These are phyloP conservation scores for Hoplostethus mediterraneus DNA, from an alignment of 2,797 vertebrate species.

Conservation along the genomic window DNA sequence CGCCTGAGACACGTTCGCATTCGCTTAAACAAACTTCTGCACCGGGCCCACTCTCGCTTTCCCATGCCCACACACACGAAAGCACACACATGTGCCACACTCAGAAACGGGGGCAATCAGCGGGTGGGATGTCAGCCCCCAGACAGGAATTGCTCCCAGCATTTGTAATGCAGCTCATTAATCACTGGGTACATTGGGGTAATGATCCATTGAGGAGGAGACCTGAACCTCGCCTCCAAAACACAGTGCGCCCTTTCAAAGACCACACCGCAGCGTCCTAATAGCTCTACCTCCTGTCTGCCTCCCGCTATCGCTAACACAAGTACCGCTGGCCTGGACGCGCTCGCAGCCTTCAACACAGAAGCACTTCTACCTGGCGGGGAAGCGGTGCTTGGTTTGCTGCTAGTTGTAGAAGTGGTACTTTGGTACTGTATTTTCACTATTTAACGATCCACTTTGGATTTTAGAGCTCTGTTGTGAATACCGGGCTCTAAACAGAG, in stretches of 20 bases:
- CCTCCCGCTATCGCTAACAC: constrained; percentile 40
- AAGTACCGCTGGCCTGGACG: constrained; percentile 37
- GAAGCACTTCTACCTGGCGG: background rate
- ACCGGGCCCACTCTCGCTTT: constrained; percentile 13
- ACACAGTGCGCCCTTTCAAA: constrained; percentile 52
- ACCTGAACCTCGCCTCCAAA: constrained; percentile 50
- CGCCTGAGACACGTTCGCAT: constrained; percentile 34
- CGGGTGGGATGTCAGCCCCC: constrained; percentile 61
- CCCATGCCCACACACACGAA: constrained; percentile 21
- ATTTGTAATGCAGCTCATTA: constrained; percentile 66
- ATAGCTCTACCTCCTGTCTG: constrained; percentile 43
- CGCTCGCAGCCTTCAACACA: constrained; percentile 8
- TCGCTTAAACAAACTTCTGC: constrained; percentile 42
- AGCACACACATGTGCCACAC: constrained; percentile 21
- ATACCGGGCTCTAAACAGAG: constrained; percentile 16
- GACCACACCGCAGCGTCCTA: constrained; percentile 25
- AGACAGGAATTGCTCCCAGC: constrained; percentile 71
- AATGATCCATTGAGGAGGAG: constrained; percentile 63
- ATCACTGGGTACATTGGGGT: constrained; percentile 66
- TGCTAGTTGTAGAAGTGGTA: background rate
- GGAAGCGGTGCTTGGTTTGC: background rate
- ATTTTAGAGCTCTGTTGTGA: constrained; percentile 7
- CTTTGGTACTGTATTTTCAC: background rate
- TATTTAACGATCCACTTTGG: constrained; percentile 19
- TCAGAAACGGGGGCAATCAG: constrained; percentile 62